phyloP scores from a whole-genome alignment of 2,113 vertebrate genomes.

The Corythaixoides concolor region DNA sequence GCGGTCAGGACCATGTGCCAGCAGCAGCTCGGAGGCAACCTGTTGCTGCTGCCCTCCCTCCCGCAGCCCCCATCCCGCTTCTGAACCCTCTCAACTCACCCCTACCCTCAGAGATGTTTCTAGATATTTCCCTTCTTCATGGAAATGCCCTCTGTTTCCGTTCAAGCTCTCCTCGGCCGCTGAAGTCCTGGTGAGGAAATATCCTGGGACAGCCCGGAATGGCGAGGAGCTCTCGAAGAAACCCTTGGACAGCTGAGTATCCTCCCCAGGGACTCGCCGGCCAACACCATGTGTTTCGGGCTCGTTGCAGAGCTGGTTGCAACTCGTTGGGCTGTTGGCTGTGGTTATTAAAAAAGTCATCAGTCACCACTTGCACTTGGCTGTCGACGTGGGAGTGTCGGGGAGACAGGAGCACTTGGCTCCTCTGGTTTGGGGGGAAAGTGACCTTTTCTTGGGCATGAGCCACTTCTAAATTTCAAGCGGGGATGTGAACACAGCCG shows the following conservation, averaged over 20 bases:
- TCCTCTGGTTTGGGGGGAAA: background rate
- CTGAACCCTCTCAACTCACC: background rate
- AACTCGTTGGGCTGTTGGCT: background rate
- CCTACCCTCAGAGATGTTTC: background rate
- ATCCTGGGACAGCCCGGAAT: accelerated
- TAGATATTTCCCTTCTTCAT: background rate
- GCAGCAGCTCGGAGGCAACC: slow-evolving; percentile 30
- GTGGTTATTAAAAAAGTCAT: background rate
- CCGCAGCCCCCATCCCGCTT: background rate
- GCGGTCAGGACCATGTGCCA: slow-evolving; percentile 22
- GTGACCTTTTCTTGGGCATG: background rate
- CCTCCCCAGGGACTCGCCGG: background rate
- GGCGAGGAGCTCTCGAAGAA: background rate
- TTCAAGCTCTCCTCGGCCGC: background rate
- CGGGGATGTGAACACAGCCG: background rate
- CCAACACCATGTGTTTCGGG: background rate
- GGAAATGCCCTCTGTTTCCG: background rate
- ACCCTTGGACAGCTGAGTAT: background rate
- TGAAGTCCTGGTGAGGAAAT: background rate
- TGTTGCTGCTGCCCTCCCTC: background rate
- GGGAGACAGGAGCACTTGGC: background rate
- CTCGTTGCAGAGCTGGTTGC: background rate
- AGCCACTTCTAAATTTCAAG: background rate
- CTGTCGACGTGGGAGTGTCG: background rate
- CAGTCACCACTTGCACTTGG: background rate